phyloP scores from a whole-genome alignment of 2,888 invertebrate species.

The Anorthoa munda region DNA sequence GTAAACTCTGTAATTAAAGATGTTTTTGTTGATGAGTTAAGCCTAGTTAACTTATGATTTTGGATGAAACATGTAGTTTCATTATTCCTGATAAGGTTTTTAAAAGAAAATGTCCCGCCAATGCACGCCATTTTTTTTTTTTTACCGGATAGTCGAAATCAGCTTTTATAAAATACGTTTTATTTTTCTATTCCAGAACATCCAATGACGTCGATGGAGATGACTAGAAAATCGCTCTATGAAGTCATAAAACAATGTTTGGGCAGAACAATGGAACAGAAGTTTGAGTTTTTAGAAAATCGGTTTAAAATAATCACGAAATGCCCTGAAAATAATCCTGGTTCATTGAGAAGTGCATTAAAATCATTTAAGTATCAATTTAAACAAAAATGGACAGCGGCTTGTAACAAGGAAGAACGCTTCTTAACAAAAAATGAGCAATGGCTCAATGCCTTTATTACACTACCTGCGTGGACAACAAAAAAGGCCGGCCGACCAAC shows the following conservation, averaged over 20 bases:
- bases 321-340: conserved; percentile 21
- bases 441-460: no score
- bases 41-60: neutral
- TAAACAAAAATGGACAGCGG: conserved; percentile 31
- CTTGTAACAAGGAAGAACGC: conserved; percentile 25
- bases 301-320: conserved; percentile 19
- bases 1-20: no score
- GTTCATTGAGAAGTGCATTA: conserved; percentile 1
- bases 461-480: conserved; percentile 15
- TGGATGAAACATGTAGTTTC: neutral
- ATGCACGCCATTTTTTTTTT: conserved; percentile 1
- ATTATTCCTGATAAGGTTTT: neutral
- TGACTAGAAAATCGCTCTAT: conserved; percentile 27
- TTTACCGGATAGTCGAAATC: neutral
- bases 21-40: no score
- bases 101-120: conserved; percentile 9
- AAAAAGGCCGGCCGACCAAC: no score
- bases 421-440: conserved; percentile 24
- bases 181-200: conserved; percentile 5
- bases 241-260: conserved; percentile 16
- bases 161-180: neutral
- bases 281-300: conserved; percentile 14
- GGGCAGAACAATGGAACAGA: neutral
- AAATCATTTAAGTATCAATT: conserved; percentile 5
- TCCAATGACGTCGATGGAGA: conserved; percentile 6